Conservation (phyloP, 2,113 vertebrate species). For the Myrmecophaga tridactyla region DNA sequence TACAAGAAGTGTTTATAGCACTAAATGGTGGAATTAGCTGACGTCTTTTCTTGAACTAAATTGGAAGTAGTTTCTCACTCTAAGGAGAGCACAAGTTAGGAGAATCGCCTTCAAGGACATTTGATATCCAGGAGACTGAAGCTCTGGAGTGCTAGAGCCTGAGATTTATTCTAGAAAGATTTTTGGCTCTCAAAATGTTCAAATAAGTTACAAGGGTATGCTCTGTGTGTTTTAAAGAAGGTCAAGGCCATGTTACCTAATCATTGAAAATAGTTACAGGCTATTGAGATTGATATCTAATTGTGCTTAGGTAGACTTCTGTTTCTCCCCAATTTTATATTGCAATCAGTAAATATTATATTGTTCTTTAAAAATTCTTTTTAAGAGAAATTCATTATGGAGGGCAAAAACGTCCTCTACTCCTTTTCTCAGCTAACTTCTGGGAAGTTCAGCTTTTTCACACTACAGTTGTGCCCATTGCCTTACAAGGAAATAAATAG, state of each 20-base stretch:
- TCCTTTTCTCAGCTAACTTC: not conserved
- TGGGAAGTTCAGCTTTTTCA: not conserved
- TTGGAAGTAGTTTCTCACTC: not conserved
- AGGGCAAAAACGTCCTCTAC: not conserved
- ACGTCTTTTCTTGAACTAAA: conserved; percentile 1
- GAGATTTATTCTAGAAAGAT: not conserved
- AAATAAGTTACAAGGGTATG: not conserved
- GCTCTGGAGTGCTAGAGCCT: not conserved
- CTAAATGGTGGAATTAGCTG: not conserved
- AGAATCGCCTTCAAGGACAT: not conserved
- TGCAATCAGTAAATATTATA: not conserved
- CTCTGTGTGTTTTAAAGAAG: not conserved
- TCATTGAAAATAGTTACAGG: not conserved
- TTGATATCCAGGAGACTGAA: not conserved
- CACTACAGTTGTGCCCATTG: not conserved
- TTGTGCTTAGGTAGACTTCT: not conserved
- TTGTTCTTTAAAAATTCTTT: not conserved
- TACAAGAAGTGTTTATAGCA: not conserved
- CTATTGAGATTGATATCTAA: not conserved
- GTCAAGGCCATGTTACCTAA: not conserved
- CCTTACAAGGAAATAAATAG: not conserved
- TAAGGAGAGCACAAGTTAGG: not conserved
- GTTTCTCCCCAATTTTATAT: not conserved
- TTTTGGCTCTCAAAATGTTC: not conserved
- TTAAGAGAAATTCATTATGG: not conserved